These are phyloP conservation scores for Sebastes taczanowskii DNA, from an alignment of 2,797 vertebrate species.

Conservation along the genomic window DNA sequence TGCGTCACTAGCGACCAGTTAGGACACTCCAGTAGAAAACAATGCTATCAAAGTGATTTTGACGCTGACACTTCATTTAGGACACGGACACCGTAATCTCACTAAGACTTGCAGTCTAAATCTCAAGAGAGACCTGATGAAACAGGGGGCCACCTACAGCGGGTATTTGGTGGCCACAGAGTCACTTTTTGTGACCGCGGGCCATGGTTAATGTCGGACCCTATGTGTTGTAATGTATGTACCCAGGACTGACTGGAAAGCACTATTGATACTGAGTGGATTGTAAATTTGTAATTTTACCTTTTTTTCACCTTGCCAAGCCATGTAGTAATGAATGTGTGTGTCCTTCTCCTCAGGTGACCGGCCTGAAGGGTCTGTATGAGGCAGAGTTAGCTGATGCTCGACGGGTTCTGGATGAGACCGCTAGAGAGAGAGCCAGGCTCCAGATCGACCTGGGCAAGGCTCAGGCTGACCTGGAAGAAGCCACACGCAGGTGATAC, in stretches of 20 bases:
- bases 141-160: too few relatives aligned
- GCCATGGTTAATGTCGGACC: too few relatives aligned
- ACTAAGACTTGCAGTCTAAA: too few relatives aligned
- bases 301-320: not conserved
- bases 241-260: not conserved
- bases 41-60: too few relatives aligned
- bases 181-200: too few relatives aligned
- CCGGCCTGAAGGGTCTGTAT: conserved; percentile 91
- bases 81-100: too few relatives aligned
- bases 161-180: too few relatives aligned
- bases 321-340: not conserved
- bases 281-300: not conserved
- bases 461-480: conserved; percentile 89
- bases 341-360: conserved; percentile 80
- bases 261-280: not conserved
- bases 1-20: too few relatives aligned
- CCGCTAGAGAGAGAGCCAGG: conserved; percentile 89
- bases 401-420: conserved; percentile 93
- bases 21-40: too few relatives aligned
- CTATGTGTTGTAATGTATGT: not conserved
- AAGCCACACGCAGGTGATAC: conserved; percentile 85
- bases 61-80: too few relatives aligned
- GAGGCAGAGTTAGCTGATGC: conserved; percentile 94
- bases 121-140: too few relatives aligned
- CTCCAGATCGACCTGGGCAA: conserved; percentile 96